Percentiles rank a stretch among this genome's conserved stretches.
Evolutionary conservation across 2,797 vertebrate species (phyloP).

Genomic region (Hyperoplus lanceolatus): DNA sequence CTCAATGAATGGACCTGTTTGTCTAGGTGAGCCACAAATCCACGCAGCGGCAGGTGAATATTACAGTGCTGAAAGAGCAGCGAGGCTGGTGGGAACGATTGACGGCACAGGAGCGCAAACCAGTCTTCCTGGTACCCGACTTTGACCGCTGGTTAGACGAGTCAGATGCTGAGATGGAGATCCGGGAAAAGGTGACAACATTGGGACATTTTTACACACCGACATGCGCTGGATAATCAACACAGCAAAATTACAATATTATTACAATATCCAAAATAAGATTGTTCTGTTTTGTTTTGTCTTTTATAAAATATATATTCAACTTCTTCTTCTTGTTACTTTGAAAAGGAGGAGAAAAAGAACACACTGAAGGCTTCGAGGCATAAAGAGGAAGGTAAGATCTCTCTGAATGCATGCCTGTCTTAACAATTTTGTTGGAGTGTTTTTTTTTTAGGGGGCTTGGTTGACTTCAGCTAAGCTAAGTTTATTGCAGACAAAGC

Average conservation of each 20-base stretch:
- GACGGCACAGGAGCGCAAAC: slow-evolving; percentile 91
- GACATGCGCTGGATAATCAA: background rate
- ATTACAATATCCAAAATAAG: background rate
- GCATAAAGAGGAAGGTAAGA: slow-evolving; percentile 89
- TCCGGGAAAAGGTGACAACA: slow-evolving; percentile 89
- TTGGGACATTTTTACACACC: background rate
- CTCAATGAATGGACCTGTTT: slow-evolving; percentile 9
- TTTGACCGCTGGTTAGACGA: slow-evolving; percentile 98
- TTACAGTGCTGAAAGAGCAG: slow-evolving; percentile 90
- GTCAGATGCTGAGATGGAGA: slow-evolving; percentile 97
- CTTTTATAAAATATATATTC: background rate
- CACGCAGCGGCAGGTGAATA: slow-evolving; percentile 94
- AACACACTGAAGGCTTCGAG: slow-evolving; percentile 89
- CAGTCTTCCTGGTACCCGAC: slow-evolving; percentile 92
- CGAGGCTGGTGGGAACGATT: slow-evolving; percentile 94
- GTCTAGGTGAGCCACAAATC: slow-evolving; percentile 88
- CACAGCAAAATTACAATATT: background rate
- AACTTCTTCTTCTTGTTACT: slow-evolving; percentile 3
- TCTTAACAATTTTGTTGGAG: background rate
- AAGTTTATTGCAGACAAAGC: no score
- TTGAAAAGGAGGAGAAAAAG: slow-evolving; percentile 90
- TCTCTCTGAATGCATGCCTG: background rate
- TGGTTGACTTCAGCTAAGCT: no score
- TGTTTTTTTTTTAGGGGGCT: background rate
- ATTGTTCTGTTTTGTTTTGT: background rate